Percentiles rank a stretch among this genome's conserved stretches.
Conservation (phyloP, 1,140 invertebrate species). For the Tetranychus cinnabarinus region DNA sequence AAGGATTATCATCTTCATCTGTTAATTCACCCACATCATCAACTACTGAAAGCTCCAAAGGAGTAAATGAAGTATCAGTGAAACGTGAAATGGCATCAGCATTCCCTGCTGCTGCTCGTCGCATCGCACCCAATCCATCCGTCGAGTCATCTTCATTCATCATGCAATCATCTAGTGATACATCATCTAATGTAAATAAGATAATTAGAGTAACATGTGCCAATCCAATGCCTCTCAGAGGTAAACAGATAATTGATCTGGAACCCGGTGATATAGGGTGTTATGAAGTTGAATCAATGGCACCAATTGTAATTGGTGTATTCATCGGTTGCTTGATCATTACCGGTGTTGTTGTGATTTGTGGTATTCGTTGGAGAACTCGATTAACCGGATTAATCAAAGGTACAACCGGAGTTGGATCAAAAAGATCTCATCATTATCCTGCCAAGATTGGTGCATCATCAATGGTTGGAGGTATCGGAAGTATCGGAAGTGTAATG, state of each 20-base stretch:
- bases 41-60: too few relatives aligned
- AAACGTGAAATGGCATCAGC: neutral
- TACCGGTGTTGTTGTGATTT: neutral
- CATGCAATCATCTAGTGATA: neutral
- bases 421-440: too few relatives aligned
- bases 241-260: neutral
- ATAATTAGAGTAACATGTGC: neutral
- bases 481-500: neutral
- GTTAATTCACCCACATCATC: neutral
- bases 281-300: neutral
- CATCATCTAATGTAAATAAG: neutral
- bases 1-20: neutral
- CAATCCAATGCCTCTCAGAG: neutral
- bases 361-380: neutral
- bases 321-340: neutral
- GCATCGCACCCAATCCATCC: too few relatives aligned
- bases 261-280: neutral
- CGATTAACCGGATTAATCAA: neutral
- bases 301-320: neutral
- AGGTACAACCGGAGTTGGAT: neutral
- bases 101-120: neutral
- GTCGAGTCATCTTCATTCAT: neutral
- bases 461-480: too few relatives aligned
- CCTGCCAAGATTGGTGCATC: too few relatives aligned
- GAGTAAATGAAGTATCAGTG: too few relatives aligned